phyloP scores from a whole-genome alignment of 2,113 vertebrate species.

The Ochotona princeps region DNA sequence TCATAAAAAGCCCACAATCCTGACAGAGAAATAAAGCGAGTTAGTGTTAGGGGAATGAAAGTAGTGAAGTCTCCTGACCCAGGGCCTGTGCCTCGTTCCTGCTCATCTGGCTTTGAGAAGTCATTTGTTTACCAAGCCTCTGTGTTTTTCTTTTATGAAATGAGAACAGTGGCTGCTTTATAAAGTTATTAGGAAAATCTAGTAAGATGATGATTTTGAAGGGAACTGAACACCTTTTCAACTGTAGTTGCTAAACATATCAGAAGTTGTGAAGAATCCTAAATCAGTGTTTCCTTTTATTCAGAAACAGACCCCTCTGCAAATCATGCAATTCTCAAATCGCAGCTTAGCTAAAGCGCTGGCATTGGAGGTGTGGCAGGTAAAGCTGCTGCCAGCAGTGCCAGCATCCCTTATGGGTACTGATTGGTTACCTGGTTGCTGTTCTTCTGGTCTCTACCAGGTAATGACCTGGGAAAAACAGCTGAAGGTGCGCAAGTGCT shows the following conservation, averaged over 20 bases:
- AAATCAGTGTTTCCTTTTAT: slow-evolving; percentile 47
- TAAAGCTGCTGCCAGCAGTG: no score
- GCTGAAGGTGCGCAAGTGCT: no score
- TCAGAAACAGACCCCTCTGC: background rate
- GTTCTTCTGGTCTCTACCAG: no score
- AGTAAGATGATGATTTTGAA: background rate
- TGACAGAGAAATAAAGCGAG: background rate
- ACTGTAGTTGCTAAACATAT: background rate
- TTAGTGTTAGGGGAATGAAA: background rate
- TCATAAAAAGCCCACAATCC: background rate
- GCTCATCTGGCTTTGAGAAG: background rate
- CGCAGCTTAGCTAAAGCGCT: background rate
- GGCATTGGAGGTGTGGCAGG: no score
- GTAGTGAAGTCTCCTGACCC: background rate
- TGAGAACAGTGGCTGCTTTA: background rate
- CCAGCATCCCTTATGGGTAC: no score
- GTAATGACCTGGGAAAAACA: no score
- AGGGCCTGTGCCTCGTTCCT: background rate
- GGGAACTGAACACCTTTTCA: background rate
- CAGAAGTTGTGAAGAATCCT: slow-evolving; percentile 5
- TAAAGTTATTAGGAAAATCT: background rate
- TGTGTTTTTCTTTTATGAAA: slow-evolving; percentile 14
- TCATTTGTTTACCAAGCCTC: background rate
- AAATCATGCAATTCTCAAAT: slow-evolving; percentile 30
- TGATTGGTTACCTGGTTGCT: no score